A percentile compares a stretch with the other conserved stretches of the same genome.
Conservation (phyloP, 2,888 invertebrate species). For the Lydus trimaculatus region DNA sequence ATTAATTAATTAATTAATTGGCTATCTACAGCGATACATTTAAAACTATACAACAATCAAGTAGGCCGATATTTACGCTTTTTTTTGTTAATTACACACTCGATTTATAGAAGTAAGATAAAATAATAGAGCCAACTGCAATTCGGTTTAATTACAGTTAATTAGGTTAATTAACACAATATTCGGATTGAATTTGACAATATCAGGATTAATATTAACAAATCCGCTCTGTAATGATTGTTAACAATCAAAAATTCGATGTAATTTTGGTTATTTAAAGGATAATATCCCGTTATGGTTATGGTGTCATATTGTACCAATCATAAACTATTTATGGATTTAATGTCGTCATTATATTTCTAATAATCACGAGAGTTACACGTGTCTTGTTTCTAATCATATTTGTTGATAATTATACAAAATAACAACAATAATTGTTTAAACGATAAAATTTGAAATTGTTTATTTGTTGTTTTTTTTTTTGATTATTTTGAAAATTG, state of each 20-base stretch:
- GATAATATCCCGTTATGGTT: constrained; percentile 6
- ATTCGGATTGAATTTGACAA: too few species aligned
- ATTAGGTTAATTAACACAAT: not conserved
- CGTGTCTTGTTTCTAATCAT: not conserved
- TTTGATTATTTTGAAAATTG: not conserved
- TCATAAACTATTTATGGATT: constrained; percentile 2
- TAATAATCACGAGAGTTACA: not conserved
- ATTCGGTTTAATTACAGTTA: too few species aligned
- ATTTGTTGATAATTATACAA: not conserved
- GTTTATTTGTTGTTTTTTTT: not conserved
- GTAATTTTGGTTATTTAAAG: not conserved
- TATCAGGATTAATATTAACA: not conserved
- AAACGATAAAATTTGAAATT: not conserved
- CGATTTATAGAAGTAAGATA: not conserved
- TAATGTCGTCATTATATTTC: not conserved
- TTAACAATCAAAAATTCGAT: not conserved
- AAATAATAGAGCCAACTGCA: constrained; percentile 5
- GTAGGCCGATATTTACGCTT: not conserved
- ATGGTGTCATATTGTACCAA: constrained; percentile 2
- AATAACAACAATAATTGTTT: not conserved
- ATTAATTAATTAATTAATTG: not conserved
- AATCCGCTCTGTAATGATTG: not conserved
- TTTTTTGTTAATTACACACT: not conserved
- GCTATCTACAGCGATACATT: not conserved
- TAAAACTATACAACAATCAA: not conserved